Evolutionary conservation across 2,797 vertebrate genomes (phyloP).

Genomic region (Falco concolor): DNA sequence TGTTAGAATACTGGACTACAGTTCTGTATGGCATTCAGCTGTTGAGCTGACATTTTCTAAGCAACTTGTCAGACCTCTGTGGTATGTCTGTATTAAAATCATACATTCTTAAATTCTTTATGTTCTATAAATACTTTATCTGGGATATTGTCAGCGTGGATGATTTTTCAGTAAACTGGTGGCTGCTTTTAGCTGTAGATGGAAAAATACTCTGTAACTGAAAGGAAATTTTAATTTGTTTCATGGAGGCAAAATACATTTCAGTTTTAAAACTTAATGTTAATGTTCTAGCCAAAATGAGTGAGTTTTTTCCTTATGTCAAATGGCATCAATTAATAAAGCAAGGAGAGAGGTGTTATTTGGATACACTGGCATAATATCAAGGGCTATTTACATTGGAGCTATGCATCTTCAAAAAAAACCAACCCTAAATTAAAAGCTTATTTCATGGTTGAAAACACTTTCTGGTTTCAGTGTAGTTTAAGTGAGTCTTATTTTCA

Average conservation of each 20-base stretch:
- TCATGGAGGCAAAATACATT: background rate
- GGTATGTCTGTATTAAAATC: background rate
- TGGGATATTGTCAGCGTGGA: background rate
- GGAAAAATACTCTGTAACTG: background rate
- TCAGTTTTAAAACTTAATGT: background rate
- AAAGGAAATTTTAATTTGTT: background rate
- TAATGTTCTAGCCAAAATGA: background rate
- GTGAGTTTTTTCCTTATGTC: background rate
- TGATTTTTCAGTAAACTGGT: background rate
- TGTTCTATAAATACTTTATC: background rate
- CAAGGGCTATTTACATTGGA: background rate
- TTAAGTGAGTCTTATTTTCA: background rate
- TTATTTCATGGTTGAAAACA: background rate
- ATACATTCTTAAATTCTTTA: background rate
- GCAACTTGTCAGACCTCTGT: background rate
- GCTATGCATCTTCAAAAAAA: background rate
- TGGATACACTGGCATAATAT: background rate
- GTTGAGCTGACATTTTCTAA: background rate
- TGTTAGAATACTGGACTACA: background rate
- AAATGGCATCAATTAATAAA: background rate
- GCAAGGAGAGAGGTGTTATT: background rate
- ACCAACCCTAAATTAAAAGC: background rate
- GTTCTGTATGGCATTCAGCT: background rate
- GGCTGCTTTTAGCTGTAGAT: background rate
- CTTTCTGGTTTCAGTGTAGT: background rate